Percentiles rank a stretch among this genome's conserved stretches.
phyloP scores from a whole-genome alignment of 2,888 invertebrate genomes.

The Aplocera efformata region DNA sequence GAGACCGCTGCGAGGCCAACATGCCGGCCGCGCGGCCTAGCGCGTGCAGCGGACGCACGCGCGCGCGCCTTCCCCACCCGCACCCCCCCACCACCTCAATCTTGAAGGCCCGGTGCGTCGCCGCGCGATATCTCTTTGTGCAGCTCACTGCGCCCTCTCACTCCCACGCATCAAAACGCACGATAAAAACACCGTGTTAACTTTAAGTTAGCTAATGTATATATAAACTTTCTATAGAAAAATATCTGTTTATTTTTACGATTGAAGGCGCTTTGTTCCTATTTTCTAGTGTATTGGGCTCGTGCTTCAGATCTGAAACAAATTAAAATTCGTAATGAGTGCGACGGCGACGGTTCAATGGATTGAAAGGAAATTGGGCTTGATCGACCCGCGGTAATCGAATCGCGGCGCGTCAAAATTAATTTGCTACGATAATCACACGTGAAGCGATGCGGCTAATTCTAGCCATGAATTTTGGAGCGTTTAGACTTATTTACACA shows the following conservation, averaged over 20 bases:
- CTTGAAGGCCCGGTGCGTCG: constrained; percentile 56
- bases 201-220: constrained; percentile 11
- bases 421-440: constrained; percentile 34
- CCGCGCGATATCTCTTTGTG: constrained; percentile 32
- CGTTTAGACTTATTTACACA: not conserved
- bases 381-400: constrained; percentile 44
- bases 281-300: constrained; percentile 40
- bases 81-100: constrained; percentile 77
- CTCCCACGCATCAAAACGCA: constrained; percentile 33
- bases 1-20: constrained; percentile 77
- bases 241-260: constrained; percentile 39
- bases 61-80: constrained; percentile 77
- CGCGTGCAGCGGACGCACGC: constrained; percentile 76
- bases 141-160: constrained; percentile 21
- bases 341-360: constrained; percentile 34
- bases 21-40: constrained; percentile 72
- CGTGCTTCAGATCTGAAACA: constrained; percentile 68
- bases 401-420: constrained; percentile 42
- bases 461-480: constrained; percentile 3
- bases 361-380: constrained; percentile 44
- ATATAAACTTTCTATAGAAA: too few relatives aligned
- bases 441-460: constrained; percentile 16
- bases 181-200: constrained; percentile 20
- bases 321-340: constrained; percentile 51
- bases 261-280: too few relatives aligned